Evolutionary conservation across 2,888 invertebrate species (phyloP), one percentile per base, ranked within the genome.

Genomic region (Drosophila merina): DNA sequence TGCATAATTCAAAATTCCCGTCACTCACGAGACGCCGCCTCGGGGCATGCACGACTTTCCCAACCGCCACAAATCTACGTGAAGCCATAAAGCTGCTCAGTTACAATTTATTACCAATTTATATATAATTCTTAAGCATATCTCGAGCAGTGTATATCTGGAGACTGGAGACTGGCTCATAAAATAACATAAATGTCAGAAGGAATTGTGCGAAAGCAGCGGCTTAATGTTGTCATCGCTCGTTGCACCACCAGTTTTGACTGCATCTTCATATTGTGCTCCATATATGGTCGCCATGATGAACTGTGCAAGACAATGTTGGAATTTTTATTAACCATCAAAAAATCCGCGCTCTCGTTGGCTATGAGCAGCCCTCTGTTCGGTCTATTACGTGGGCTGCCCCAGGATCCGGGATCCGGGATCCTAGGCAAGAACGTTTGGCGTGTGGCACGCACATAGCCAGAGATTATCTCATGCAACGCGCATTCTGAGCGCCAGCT

Each of bases 271-370:
- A 59, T 57, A 59, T 58, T 68, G 51, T 57, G 28, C 57, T 68
- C 68, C 28, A 28, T 28, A 67, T 57, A 58, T 58, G 58, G 71
- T 68, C 59, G 74, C 75, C 67, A 77, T 81, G 87, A 89, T 89
- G 83, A 89, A 89, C 88, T 87, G 76, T 57, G 52, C 63, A 72
- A 89, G 85, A 89, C 89, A 89, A 85, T 87, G 88, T 87, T 80
- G 88, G 88, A 88, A 89, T 89, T 89, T 89, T 89, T 89, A 89
- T 89, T 88, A 89, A 88, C 89, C 83, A 80, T 87, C 87, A 87
- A 82, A 85, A 60, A 87, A 82, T 80, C 70, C 80, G 76, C 76
- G 71, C 58, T 75, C 49, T 60, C 64, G 52, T 42, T 33, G 45
- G 40, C 47, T 48, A 59, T 25, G n/a, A 49, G 48, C 40, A 10